Conservation (phyloP, 2,113 vertebrate genomes). For the Apodemus sylvaticus region DNA sequence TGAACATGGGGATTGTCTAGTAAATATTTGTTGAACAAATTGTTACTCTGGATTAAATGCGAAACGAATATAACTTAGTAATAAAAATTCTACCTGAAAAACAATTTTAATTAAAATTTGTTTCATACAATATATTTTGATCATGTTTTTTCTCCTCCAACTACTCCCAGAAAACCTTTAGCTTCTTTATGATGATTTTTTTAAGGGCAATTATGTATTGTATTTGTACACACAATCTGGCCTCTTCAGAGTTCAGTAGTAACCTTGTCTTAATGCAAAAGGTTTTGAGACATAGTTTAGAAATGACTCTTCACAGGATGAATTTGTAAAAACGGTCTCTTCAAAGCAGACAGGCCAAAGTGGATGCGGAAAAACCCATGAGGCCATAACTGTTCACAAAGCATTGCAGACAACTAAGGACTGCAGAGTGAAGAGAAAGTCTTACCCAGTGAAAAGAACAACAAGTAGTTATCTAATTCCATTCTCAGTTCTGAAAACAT, state of each 20-base stretch:
- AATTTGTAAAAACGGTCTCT: constrained; percentile 62
- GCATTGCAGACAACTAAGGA: neutral
- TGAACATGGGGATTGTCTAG: neutral
- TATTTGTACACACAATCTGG: neutral
- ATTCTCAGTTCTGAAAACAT: neutral
- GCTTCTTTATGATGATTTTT: neutral
- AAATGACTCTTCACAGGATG: constrained; percentile 34
- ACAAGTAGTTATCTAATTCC: neutral
- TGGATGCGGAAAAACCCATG: too few relatives aligned
- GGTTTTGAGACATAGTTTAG: neutral
- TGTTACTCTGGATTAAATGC: neutral
- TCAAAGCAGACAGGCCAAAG: constrained; percentile 10
- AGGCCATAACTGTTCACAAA: neutral
- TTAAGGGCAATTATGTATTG: neutral
- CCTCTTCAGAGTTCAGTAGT: neutral
- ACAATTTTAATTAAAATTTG: constrained; percentile 16
- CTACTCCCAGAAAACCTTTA: neutral
- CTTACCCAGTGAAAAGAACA: neutral
- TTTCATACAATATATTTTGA: neutral
- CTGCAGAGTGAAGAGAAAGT: too few relatives aligned
- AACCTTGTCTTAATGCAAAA: neutral
- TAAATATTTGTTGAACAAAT: constrained; percentile 33
- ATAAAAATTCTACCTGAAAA: neutral
- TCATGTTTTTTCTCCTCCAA: neutral
- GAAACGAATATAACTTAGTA: neutral